These are phyloP conservation scores for Celastrina argiolus DNA, from an alignment of 2,888 invertebrate genomes.

Conservation along the genomic window DNA sequence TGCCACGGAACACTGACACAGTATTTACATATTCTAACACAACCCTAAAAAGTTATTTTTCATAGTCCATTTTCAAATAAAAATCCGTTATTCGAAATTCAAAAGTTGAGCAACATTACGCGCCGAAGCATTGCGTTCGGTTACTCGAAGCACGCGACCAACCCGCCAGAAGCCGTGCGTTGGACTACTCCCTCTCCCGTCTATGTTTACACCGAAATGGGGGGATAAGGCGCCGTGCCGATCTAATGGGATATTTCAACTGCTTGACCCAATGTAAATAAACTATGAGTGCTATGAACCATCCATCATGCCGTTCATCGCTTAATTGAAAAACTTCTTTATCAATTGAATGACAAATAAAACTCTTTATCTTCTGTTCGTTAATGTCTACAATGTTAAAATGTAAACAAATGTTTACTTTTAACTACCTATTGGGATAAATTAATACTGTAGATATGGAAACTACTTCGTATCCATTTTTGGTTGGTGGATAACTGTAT, in stretches of 20 bases:
- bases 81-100: conserved; percentile 37
- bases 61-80: conserved; percentile 33
- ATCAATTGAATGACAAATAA: conserved; percentile 21
- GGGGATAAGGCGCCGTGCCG: conserved; percentile 59
- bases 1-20: conserved; percentile 62
- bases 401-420: not conserved
- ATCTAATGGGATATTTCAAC: conserved; percentile 52
- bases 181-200: conserved; percentile 72
- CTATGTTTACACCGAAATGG: conserved; percentile 70
- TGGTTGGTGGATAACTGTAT: not conserved
- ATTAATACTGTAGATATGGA: not conserved
- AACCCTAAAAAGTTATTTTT: conserved; percentile 34
- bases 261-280: conserved; percentile 57
- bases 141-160: conserved; percentile 54
- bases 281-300: conserved; percentile 39
- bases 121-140: conserved; percentile 43
- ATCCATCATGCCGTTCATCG: conserved; percentile 35
- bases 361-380: not conserved
- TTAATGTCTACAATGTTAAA: not conserved
- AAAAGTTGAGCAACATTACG: conserved; percentile 57
- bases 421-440: not conserved
- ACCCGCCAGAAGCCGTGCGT: conserved; percentile 55
- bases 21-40: conserved; percentile 64
- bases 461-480: not conserved
- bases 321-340: conserved; percentile 32